A percentile compares a stretch with the other conserved stretches of the same genome.
Conservation (phyloP, 2,888 invertebrate genomes). For the Limnephilus lunatus region DNA sequence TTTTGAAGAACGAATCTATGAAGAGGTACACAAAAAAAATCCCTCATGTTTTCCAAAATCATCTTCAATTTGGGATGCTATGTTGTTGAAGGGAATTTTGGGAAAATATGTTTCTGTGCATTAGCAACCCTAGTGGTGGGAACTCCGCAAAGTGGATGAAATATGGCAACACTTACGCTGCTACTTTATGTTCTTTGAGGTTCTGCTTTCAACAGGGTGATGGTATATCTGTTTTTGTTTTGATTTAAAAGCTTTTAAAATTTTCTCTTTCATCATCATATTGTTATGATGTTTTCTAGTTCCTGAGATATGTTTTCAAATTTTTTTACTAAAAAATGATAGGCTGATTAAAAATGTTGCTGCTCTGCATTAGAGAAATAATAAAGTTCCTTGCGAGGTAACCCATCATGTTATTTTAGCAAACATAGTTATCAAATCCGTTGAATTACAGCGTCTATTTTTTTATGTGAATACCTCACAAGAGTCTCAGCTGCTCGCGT, state of each 20-base stretch:
- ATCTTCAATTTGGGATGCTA: not conserved
- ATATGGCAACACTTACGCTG: not conserved
- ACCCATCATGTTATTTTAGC: not conserved
- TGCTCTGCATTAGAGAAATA: not conserved
- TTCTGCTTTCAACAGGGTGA: not conserved
- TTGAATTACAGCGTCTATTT: not conserved
- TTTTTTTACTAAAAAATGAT: not conserved
- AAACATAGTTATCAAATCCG: not conserved
- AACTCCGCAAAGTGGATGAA: constrained; percentile 8
- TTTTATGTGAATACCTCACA: too few species aligned
- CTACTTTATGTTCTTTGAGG: not conserved
- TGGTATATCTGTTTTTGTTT: not conserved
- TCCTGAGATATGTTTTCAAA: not conserved
- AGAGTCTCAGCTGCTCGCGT: too few species aligned
- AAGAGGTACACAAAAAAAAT: not conserved
- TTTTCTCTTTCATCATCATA: not conserved
- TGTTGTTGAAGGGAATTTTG: not conserved
- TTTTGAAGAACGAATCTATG: not conserved
- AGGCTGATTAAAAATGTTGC: not conserved
- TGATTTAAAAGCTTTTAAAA: not conserved
- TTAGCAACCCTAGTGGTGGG: not conserved
- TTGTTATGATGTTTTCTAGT: not conserved
- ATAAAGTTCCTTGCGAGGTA: not conserved
- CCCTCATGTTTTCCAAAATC: not conserved
- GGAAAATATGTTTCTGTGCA: not conserved